phyloP scores from a whole-genome alignment of 2,888 invertebrate species.

The Deilephila porcellus region DNA sequence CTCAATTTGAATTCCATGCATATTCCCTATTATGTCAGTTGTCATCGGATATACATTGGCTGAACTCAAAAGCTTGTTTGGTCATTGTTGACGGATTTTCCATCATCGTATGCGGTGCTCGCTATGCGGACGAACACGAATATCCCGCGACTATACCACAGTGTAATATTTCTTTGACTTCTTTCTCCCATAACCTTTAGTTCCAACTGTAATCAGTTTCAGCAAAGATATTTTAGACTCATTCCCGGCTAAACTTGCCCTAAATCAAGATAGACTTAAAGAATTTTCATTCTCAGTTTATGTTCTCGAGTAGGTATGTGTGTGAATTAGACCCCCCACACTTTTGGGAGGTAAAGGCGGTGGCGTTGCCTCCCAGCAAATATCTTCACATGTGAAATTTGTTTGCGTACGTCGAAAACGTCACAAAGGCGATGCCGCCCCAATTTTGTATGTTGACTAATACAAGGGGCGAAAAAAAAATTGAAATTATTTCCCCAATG shows the following conservation, averaged over 20 bases:
- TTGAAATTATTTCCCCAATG: not conserved
- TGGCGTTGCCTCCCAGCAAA: not conserved
- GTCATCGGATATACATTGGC: too few relatives aligned
- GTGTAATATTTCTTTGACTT: too few relatives aligned
- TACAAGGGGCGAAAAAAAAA: not conserved
- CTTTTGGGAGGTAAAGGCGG: not conserved
- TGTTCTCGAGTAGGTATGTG: not conserved
- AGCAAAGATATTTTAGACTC: not conserved
- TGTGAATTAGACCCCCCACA: not conserved
- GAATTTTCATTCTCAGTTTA: conserved; percentile 2
- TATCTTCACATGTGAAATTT: not conserved
- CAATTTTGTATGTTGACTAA: conserved; percentile 9
- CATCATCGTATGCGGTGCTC: too few relatives aligned
- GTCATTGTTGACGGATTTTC: too few relatives aligned
- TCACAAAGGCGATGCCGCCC: not conserved
- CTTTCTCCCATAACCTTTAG: too few relatives aligned
- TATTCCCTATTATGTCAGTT: too few relatives aligned
- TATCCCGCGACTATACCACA: too few relatives aligned
- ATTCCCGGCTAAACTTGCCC: not conserved
- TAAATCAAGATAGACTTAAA: conserved; percentile 1
- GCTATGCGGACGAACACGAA: too few relatives aligned
- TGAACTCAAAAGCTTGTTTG: too few relatives aligned
- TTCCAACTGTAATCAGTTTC: too few relatives aligned
- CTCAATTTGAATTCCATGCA: too few relatives aligned
- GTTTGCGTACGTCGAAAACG: conserved; percentile 8